Base-by-base conservation (phyloP, 2,888 invertebrate genomes). In the Drosophila lacicola region DNA sequence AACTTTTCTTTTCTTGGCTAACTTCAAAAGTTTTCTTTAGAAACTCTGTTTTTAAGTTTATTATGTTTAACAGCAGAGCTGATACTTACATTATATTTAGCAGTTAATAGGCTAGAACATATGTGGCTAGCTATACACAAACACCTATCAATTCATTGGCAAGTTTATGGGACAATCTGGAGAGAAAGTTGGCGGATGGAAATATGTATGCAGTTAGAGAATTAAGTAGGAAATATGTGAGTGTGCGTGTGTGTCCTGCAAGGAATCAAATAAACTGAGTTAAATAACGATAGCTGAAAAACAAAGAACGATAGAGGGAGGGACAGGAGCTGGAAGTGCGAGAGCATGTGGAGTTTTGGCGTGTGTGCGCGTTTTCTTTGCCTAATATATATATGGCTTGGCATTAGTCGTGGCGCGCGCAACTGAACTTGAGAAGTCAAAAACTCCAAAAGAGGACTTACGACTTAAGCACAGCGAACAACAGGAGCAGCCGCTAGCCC, bases 401-500 rank as follows among this genome's bases (percentile, higher is more conserved):
- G 88, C 88, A 89, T 83, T 89, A 81, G 82, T 66, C 66, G 42
- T 61, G 51, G 54, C 64, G 66, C 57, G 71, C 65, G 66, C 63
- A 64, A 66, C 85, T 89, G 85, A 89, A 83, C 83, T 83, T 89
- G 85, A 88, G 89, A 89, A 83, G 83, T 83, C 89, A 89, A 84
- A 89, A 83, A 83, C 89, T 83, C 88, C 73, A 58, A 78, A 83
- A 87, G 85, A 87, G 89, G 89, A 81, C 85, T 83, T 83, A 87
- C 79, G 82, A 83, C 68, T 80, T 80, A 60, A 66, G 72, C 64
- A 64, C 46, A 58, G 64, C 39, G 49, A 76, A 61, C 49, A 63
- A 47, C 44, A 49, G 37, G 0, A 37, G 25, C 19, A n/a, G 41
- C 9, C 19, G 29, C 13, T 4, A 39, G 0, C 36, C 19, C n/a